Evolutionary conservation across 2,113 vertebrate species (phyloP), one percentile per base, ranked within the genome.

Genomic region (Abramis brama): DNA sequence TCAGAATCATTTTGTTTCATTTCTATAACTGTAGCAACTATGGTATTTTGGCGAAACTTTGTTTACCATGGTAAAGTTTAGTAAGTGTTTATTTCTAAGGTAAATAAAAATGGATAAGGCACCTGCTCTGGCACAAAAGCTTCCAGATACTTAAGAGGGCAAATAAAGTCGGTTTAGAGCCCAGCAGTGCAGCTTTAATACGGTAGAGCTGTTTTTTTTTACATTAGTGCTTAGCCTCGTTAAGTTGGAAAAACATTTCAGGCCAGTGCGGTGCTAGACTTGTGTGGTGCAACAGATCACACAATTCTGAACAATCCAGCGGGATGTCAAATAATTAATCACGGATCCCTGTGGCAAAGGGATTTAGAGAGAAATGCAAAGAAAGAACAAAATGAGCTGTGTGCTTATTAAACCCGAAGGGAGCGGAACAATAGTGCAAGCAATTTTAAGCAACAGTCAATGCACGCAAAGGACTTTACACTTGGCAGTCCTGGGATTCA

Each of bases 401-500:
- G 59, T 50, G 13, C 57, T 85, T 78, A 86, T 73, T 88, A 47
- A 76, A 88, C 57, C 36, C 21, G 27, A 84, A n/a, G 62, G 45
- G 19, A 62, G 21, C 13, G 39, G 47, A 82, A 64, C 50, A 33
- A 83, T 50, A 21, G 78, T 57, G 75, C 60, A 85, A 79, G 57
- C 33, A 59, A 82, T 82, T 71, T 50, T 71, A 43, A 84, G 52
- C 57, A 70, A 50, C 57, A 45, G 43, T 84, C 52, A 73, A 68
- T 59, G 27, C 43, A 85, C 36, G 68, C 59, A 47, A 50, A 59
- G 25, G 6, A 85, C 73, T 39, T 83, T n/a, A n/a, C 6, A 33
- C 50, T 71, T 88, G 71, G 83, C 78, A 77, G 55, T 6, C 30
- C 4, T 21, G 33, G 45, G 70, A 76, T 45, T 27, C 64, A 33